Conservation (phyloP, 2,797 vertebrate species). For the Ciconia nigra region DNA sequence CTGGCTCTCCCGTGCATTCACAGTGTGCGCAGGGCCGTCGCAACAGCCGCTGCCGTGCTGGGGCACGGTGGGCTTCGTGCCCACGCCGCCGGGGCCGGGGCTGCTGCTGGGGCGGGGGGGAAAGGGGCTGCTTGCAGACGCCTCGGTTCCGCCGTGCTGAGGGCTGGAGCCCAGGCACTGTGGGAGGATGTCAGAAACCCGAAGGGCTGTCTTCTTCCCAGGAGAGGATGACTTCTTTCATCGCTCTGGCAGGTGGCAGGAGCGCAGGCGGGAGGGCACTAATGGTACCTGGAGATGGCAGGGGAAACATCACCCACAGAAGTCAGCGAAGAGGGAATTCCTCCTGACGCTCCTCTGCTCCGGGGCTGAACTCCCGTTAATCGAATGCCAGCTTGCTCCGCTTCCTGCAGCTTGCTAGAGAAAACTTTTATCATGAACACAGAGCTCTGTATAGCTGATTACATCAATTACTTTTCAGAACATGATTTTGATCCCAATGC, state of each 20-base stretch:
- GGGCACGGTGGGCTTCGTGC: rapidly evolving
- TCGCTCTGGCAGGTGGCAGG: background rate
- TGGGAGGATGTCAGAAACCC: background rate
- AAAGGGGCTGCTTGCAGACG: rapidly evolving
- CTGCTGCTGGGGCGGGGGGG: background rate
- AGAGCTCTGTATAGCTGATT: conserved; percentile 42
- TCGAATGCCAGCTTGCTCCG: rapidly evolving
- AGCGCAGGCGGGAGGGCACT: background rate
- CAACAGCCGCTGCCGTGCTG: rapidly evolving
- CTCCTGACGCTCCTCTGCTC: rapidly evolving
- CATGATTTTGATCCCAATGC: conserved; percentile 66
- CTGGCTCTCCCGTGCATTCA: rapidly evolving
- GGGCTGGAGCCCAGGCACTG: background rate
- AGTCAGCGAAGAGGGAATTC: background rate
- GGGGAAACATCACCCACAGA: background rate
- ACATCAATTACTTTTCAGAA: conserved; percentile 73
- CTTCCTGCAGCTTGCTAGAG: background rate
- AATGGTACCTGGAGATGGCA: background rate
- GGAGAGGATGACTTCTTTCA: too few relatives aligned
- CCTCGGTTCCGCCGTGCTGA: rapidly evolving
- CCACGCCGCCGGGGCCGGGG: rapidly evolving
- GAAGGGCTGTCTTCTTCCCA: rapidly evolving
- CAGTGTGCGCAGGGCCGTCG: background rate
- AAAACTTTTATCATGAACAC: background rate
- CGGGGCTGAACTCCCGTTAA: rapidly evolving